A percentile compares a stretch with the other conserved stretches of the same genome.
Evolutionary conservation across 2,797 vertebrate species (phyloP).

Genomic region (Enteromius viviparus): DNA sequence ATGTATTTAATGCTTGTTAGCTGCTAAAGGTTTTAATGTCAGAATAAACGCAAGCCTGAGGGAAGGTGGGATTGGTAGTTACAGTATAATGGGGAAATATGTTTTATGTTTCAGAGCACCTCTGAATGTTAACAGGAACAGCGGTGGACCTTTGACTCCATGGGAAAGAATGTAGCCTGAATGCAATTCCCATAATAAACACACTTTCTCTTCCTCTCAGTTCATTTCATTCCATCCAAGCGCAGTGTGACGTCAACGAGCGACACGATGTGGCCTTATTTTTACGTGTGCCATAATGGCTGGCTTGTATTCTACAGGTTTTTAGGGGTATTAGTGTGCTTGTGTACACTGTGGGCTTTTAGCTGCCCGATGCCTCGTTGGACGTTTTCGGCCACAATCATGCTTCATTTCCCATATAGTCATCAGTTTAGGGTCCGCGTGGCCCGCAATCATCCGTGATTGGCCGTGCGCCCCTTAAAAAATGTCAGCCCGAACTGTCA

Average conservation of each 20-base stretch:
- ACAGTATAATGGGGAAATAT: conserved; percentile 50
- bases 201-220: conserved; percentile 11
- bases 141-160: conserved; percentile 33
- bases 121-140: conserved; percentile 48
- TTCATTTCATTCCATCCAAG: conserved; percentile 71
- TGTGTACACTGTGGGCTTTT: conserved; percentile 82
- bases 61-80: conserved; percentile 46
- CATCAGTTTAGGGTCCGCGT: conserved; percentile 73
- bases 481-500: conserved; percentile 74
- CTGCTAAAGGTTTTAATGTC: conserved; percentile 64
- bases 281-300: conserved; percentile 77
- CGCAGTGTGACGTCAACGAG: conserved; percentile 78
- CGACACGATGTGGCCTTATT: conserved; percentile 70
- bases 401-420: conserved; percentile 86
- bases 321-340: conserved; percentile 80
- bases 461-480: conserved; percentile 73
- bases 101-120: conserved; percentile 57
- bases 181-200: conserved; percentile 37
- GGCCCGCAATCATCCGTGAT: conserved; percentile 83
- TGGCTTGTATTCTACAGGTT: conserved; percentile 77
- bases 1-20: conserved; percentile 70
- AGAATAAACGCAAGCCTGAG: conserved; percentile 47
- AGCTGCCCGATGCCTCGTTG: conserved; percentile 69
- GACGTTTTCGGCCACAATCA: conserved; percentile 82
- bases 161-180: conserved; percentile 47